Evolutionary conservation across 2,113 vertebrate species (phyloP), one percentile per base, ranked within the genome.

Genomic region (Rissa tridactyla): DNA sequence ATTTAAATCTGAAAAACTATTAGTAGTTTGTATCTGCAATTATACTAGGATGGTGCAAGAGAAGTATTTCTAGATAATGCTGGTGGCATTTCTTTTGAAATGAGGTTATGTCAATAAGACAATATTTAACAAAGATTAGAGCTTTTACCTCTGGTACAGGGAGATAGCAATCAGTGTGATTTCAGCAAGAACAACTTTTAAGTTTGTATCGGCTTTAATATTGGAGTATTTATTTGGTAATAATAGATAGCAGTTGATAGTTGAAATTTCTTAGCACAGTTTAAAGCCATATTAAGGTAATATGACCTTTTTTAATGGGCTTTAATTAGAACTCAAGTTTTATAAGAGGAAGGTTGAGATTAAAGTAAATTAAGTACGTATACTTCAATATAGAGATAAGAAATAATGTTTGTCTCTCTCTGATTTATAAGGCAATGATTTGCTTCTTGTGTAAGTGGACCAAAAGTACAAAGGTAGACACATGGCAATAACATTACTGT

Each of bases 81-180:
- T 83, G 26, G 6, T 64, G 51, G 14, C 32, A 40, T 40, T 84
- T 90, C 57, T 64, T 82, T 36, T 68, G 11, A 82, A 61, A 83
- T 58, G 34, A 86, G 12, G 34, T 87, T 73, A 68, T 61, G 62
- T 52, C 76, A 88, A 44, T 71, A 91, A 80, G 78, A 68, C 47
- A 76, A 17, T 72, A 62, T 94, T 94, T 95, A 93, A 71, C 72
- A 82, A 47, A 87, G 72, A 81, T 92, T 84, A 93, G 76, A 95
- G 34, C 17, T 70, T 58, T 11, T 61, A 38, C 68, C 44, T 92
- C 70, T 94, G 82, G 47, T 42, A 61, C 19, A 38, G 36, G 15
- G 62, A 81, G 82, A 86, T 22, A 79, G 30, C 57, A 88, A 76
- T 76, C 34, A 82, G 64, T n/a, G 46, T 82, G 51, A 80, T 82